Base-by-base conservation (phyloP, 2,797 vertebrate genomes). In the Sitta carolinensis region DNA sequence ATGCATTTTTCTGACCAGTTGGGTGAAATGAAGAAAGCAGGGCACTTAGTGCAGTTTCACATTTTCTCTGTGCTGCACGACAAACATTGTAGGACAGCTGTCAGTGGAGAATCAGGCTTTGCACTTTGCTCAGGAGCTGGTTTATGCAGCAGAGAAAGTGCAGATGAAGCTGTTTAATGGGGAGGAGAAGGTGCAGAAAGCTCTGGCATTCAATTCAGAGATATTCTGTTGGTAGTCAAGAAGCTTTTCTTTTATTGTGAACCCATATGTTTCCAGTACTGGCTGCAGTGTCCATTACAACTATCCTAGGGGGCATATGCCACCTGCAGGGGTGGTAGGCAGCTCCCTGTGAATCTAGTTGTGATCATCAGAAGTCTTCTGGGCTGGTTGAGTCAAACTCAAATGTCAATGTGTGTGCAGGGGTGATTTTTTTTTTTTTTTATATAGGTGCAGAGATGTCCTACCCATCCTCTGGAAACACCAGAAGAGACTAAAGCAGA, bases 211-310 rank as follows among this genome's bases (percentile, higher is more conserved):
- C 7, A 6, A 7, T 47, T 77, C n/a, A 62, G 61, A 84, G 47
- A 16, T 68, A 18, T 2, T 74, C 15, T 2, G 3, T 55, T 67
- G 57, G 34, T 51, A n/a, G 17, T 48, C 0, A 0, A 75, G 50
- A 72, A 36, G 52, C 17, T 69, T 92, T 89, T 75, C n/a, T 73
- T 82, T 62, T n/a, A 23, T 42, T 51, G 26, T 40, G 15, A 17
- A 57, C 59, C 29, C 0, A 0, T 57, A 43, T 42, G 13, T 72
- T 75, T 75, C n/a, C 51, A 55, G 5, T 29, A 10, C 34, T 74
- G 47, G 27, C 64, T 80, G 13, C 59, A 25, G 22, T 10, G 7
- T 17, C 52, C 59, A n/a, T 69, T 36, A 5, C 14, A 10, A 2
- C 15, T 20, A 11, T 61, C 47, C 27, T 29, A 47, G 32, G 30